Evolutionary conservation across 2,797 vertebrate species (phyloP), one percentile per base, ranked within the genome.

Genomic region (Acrossocheilus wenchowensis): DNA sequence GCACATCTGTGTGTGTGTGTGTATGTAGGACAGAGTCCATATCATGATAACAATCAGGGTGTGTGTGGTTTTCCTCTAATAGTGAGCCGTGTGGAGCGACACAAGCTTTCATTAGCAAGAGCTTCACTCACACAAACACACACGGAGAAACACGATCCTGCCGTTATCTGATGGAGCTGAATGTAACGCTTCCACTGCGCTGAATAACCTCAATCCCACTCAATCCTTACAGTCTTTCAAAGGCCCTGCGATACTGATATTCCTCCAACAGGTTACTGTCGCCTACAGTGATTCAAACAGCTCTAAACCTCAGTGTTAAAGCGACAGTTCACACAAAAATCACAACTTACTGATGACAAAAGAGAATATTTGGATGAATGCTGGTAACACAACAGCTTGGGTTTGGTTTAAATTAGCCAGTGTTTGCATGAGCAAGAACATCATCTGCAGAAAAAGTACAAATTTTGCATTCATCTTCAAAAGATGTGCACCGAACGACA

Each of bases 161-260:
- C 60, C 26, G 86, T 78, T 83, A 87, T 87, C 81, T 83, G 86
- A 87, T 83, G 81, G 26, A 69, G 78, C 9, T 62, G 66, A 82
- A 60, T 78, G 50, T 78, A 57, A 69, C 39, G 73, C 57, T 78
- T 71, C 23, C 50, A 45, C 50, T 6, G 23, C 26, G 26, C 64
- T 78, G 62, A 73, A 73, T 72, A 52, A 87, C 81, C 81, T 77
- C n/a, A 66, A 71, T 69, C 52, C 45, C 64, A 19, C 54, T 50
- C 54, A 15, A 2, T 78, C 36, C 23, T 57, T 41, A 60, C 36
- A 41, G 23, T n/a, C 36, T 79, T 43, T 79, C 54, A 43, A 60
- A 78, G 77, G 36, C 77, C 36, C 50, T 1, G 54, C 77, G 7
- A 23, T 41, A 78, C 3, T 78, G 23, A 43, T 62, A 41, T 43